Evolutionary conservation across 2,113 vertebrate species (phyloP).

Genomic region (Aptenodytes patagonicus): DNA sequence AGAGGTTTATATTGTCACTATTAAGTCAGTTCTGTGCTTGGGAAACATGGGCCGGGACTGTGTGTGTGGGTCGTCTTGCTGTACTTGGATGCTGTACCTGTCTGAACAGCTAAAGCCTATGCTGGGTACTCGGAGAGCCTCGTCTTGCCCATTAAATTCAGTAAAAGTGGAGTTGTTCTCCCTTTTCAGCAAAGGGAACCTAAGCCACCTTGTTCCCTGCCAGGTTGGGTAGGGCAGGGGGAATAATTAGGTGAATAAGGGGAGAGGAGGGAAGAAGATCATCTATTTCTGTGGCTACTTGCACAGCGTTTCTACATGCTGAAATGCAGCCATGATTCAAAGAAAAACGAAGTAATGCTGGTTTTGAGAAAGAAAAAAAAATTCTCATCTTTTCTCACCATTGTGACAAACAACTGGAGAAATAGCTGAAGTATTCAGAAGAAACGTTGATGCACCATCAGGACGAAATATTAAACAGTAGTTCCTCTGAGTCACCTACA

Average conservation of each 20-base stretch:
- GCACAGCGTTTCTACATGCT: neutral
- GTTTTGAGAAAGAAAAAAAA: neutral
- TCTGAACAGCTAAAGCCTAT: neutral
- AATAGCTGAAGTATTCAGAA: neutral
- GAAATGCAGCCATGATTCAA: neutral
- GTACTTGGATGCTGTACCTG: neutral
- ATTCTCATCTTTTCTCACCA: neutral
- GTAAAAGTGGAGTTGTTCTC: neutral
- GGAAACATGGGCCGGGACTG: neutral
- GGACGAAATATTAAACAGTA: neutral
- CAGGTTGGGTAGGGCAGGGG: neutral
- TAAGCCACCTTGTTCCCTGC: neutral
- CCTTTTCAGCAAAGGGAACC: neutral
- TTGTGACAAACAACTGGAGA: neutral
- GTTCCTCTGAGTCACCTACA: neutral
- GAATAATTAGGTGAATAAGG: neutral
- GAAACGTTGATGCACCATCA: neutral
- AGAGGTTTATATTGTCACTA: neutral
- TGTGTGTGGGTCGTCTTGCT: accelerated
- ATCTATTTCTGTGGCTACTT: neutral
- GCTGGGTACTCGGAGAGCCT: neutral
- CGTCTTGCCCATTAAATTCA: accelerated
- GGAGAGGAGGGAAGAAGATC: neutral
- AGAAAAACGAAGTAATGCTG: neutral
- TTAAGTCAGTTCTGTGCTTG: neutral